These are phyloP conservation scores for Pyxicephalus adspersus DNA, from an alignment of 2,113 vertebrate species.

Conservation along the genomic window DNA sequence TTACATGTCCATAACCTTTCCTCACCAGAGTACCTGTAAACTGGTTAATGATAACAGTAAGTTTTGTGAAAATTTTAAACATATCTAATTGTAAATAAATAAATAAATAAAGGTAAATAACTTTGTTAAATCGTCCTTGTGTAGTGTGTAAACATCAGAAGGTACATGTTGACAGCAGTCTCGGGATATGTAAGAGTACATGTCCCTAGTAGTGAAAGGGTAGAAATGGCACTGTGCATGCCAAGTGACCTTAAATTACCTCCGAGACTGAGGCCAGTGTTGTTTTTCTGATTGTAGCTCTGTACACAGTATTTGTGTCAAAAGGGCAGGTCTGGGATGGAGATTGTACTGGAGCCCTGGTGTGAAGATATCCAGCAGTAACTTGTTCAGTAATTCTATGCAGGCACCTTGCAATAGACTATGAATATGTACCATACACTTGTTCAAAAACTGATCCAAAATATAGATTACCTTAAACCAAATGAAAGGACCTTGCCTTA, in stretches of 20 bases:
- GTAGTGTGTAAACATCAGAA: background rate
- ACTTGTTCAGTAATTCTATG: no score
- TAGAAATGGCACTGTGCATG: conserved; percentile 16
- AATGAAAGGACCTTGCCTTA: no score
- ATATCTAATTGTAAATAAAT: no score
- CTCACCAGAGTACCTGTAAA: no score
- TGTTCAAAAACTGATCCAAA: no score
- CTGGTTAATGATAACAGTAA: no score
- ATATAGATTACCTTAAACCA: no score
- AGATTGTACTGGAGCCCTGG: background rate
- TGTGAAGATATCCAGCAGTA: background rate
- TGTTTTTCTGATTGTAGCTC: conserved; percentile 22
- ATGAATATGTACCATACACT: no score
- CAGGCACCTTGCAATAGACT: no score
- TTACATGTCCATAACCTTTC: no score
- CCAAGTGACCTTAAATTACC: conserved; percentile 51
- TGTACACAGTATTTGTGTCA: conserved; percentile 44
- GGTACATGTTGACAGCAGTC: background rate
- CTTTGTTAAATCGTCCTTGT: background rate
- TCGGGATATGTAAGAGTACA: background rate
- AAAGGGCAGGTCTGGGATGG: conserved; percentile 34
- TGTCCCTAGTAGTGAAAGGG: background rate
- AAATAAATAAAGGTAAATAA: no score
- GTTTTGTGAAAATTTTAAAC: no score
- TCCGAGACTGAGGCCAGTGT: conserved; percentile 19